Conservation (phyloP, 2,888 invertebrate species). For the Stenichneumon culpator region DNA sequence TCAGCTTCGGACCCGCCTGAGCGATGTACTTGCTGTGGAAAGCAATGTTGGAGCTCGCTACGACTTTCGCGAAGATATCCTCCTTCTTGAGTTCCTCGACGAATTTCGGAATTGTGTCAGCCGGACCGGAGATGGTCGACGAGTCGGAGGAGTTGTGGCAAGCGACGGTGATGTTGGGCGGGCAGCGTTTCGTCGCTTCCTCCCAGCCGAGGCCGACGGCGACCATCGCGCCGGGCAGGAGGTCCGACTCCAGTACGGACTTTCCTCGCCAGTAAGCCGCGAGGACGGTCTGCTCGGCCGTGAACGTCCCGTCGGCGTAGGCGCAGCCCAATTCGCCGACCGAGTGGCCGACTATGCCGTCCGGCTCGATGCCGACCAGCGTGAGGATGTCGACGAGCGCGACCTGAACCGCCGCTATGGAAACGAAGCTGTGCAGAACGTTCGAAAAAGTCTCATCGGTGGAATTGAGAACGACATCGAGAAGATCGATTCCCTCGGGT, state of each 20-base stretch:
- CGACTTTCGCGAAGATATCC: conserved; percentile 93
- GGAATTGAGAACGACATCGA: conserved; percentile 91
- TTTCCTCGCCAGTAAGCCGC: conserved; percentile 97
- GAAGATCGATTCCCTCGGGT: conserved; percentile 93
- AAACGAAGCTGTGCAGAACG: conserved; percentile 95
- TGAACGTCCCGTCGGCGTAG: conserved; percentile 98
- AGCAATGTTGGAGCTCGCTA: conserved; percentile 95
- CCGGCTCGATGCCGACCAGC: conserved; percentile 92
- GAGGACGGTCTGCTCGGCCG: conserved; percentile 96
- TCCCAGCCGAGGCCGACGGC: conserved; percentile 97
- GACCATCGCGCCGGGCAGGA: conserved; percentile 94
- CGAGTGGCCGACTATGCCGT: conserved; percentile 98
- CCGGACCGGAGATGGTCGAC: conserved; percentile 97
- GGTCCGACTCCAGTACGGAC: conserved; percentile 91
- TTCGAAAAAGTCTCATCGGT: conserved; percentile 93
- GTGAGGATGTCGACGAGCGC: conserved; percentile 96
- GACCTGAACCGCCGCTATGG: conserved; percentile 98
- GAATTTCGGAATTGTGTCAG: conserved; percentile 89
- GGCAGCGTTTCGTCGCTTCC: conserved; percentile 90
- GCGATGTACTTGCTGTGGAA: conserved; percentile 98
- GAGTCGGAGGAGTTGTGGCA: conserved; percentile 98
- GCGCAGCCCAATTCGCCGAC: conserved; percentile 97
- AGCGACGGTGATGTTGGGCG: conserved; percentile 93
- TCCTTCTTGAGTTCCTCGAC: conserved; percentile 90
- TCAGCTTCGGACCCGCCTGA: conserved; percentile 93